phyloP scores from a whole-genome alignment of 2,113 vertebrate species.

The Butorides virescens region DNA sequence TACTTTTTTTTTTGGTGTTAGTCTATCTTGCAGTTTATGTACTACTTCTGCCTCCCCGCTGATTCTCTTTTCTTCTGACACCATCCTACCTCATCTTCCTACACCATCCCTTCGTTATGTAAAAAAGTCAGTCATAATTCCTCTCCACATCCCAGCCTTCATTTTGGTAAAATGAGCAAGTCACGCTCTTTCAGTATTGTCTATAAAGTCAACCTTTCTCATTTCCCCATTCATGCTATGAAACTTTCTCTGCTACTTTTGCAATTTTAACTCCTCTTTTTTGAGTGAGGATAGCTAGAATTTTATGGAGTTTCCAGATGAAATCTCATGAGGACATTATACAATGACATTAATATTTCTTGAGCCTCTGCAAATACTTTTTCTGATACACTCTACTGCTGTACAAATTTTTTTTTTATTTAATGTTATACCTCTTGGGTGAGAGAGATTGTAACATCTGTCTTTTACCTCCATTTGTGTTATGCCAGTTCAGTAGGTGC shows the following conservation, averaged over 20 bases:
- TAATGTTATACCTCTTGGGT: background rate
- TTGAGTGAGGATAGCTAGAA: background rate
- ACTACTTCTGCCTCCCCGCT: background rate
- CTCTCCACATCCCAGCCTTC: background rate
- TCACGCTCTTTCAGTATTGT: background rate
- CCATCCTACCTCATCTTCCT: constrained; percentile 48
- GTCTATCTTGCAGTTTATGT: background rate
- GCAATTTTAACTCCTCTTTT: background rate
- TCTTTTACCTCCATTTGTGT: background rate
- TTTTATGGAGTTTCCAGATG: background rate
- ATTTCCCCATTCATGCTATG: background rate
- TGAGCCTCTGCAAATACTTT: background rate
- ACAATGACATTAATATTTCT: constrained; percentile 4
- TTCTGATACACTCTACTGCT: background rate
- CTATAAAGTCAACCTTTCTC: background rate
- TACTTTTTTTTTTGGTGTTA: background rate
- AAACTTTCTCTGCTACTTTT: background rate
- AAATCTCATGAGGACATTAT: background rate
- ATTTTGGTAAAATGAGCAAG: background rate
- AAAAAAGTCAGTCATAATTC: background rate
- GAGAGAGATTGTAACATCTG: background rate
- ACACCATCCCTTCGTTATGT: background rate
- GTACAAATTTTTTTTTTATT: background rate
- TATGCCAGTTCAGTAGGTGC: background rate
- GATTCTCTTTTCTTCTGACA: constrained; percentile 24